Base-by-base conservation (phyloP, 2,797 vertebrate genomes). In the Meriones psammophilus region DNA sequence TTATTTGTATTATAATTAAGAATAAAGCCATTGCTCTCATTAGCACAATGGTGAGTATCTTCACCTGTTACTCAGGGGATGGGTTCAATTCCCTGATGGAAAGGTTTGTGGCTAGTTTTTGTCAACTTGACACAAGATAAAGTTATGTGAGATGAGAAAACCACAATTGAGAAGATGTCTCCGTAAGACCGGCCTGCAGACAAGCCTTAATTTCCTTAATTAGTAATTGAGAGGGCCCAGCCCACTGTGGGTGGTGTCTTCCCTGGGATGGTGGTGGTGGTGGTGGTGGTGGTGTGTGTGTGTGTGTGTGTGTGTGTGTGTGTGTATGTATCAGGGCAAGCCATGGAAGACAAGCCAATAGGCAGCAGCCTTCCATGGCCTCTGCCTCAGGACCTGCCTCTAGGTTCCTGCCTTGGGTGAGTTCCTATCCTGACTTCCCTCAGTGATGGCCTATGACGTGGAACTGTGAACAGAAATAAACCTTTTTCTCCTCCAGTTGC, bases 1-100 rank as follows among this genome's bases (percentile, higher is more conserved):
- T 89, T 69, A 79, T 36, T 76, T 80, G 26, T 60, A 13, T 60
- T 86, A 33, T 80, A 78, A 92, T 91, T 94, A 85, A 90, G 42
- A 79, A 69, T 74, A 89, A 33, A 83, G 39, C 42, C 18, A 84
- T 39, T 33, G 28, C 46, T 62, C 62, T 84, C 81, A 8, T 66
- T 30, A 46, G 17, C 17, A 33, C 28, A 66, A 62, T 39, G 28
- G 18, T 46, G 36, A 39, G 50, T n/a, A 30, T 79, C 54, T 58
- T 54, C 2, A n/a, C 20, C 33, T 42, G 28, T 33, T 28, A 66
- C 39, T 33, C 81, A 33, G 62, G 8, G 46, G 15, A 30, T 5
- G 42, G 42, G 42, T 42, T 42, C 42, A 42, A 6, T 42, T 42
- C 42, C 42, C 42, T 42, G 42, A 42, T 42, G 6, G 42, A 42